Conservation (phyloP, 2,797 vertebrate genomes). For the Pteronotus mesoamericanus region DNA sequence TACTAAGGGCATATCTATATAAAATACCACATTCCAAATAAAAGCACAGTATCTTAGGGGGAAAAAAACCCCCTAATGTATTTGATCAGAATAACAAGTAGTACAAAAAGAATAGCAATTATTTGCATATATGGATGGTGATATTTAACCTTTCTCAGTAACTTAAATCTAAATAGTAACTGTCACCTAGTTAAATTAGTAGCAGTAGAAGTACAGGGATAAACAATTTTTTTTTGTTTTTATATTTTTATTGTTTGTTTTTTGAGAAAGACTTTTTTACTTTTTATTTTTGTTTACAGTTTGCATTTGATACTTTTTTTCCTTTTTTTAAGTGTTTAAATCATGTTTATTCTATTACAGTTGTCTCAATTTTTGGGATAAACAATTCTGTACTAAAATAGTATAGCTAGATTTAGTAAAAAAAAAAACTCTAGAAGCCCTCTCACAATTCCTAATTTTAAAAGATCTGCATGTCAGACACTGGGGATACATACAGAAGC, state of each 20-base stretch:
- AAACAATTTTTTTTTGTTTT: too few relatives aligned
- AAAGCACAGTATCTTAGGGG: neutral
- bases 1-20: neutral
- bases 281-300: too few relatives aligned
- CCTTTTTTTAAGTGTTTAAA: too few relatives aligned
- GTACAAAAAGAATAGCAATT: neutral
- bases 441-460: neutral
- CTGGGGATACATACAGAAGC: neutral
- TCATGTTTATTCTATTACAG: too few relatives aligned
- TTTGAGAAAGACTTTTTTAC: too few relatives aligned
- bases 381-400: neutral
- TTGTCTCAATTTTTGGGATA: too few relatives aligned
- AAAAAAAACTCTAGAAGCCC: neutral
- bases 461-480: constrained; percentile 28
- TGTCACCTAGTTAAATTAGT: neutral
- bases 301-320: too few relatives aligned
- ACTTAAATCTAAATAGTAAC: neutral
- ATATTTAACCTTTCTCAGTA: neutral
- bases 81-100: constrained; percentile 2
- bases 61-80: neutral
- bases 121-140: neutral
- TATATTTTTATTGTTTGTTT: too few relatives aligned
- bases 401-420: neutral
- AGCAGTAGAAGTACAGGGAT: neutral
- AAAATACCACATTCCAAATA: constrained; percentile 21